Evolutionary conservation across 2,888 invertebrate species (phyloP), one percentile per base, ranked within the genome.

Genomic region (Pasiphila rectangulata): DNA sequence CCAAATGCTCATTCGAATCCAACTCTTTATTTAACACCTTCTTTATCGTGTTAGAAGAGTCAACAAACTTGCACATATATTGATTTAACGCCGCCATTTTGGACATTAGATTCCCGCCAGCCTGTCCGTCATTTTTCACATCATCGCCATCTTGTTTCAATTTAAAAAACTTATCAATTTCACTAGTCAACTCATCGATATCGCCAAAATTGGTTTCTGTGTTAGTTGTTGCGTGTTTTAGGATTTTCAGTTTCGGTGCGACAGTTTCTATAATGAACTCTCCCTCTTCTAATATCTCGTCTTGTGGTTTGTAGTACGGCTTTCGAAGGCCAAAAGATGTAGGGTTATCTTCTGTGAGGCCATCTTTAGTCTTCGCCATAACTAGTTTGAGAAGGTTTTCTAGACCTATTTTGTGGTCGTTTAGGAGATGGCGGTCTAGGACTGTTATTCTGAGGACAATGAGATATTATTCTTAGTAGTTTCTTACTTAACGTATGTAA

Each of bases 31-130:
- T 72, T 46, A 86, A 25, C 2, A 77, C 82, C 49, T 73, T 79
- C 54, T 83, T 87, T 44, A 87, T 43, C 0, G 75, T 72, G 29
- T 84, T 84, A 0, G 86, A 79, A 0, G 87, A 85, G 30, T 82
- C 75, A 0, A 79, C 79, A 44, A 84, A 84, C 54, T 80, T 83
- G 52, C 79, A 80, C 87, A 88, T 88, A 9, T 69, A 84, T 4
- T 84, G 79, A 15, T 80, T 83, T 1, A 87, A 23, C 0, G 71
- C 73, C 45, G 81, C 72, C 81, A 88, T 85, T 54, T 86, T 88
- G 0, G 52, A 45, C 29, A 83, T 17, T 9, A 86, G 58, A 1
- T 74, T 35, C 7, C 74, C 64, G 9, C 72, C 75, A 4, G 76
- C 69, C 2, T 54, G 56, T 1, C 74, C 32, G 4, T 10, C 19